Evolutionary conservation across 2,113 vertebrate genomes (phyloP), one percentile per base, ranked within the genome.

Genomic region (Seriola dumerili): DNA sequence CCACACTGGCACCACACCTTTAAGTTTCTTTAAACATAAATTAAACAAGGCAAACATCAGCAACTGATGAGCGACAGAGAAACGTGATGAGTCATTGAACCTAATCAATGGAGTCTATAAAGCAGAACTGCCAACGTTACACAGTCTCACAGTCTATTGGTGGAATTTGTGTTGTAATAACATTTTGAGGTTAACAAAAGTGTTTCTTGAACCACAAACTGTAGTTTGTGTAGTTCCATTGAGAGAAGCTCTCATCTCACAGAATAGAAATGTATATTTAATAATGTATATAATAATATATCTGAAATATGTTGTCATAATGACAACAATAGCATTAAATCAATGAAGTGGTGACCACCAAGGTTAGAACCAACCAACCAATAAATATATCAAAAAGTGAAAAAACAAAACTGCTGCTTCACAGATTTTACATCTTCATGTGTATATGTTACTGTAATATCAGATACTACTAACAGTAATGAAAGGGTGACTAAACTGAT

Each of bases 401-500:
- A 68, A 29, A 29, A 36, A 14, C 1, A 70, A 3, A 50, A 1
- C 9, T 13, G 5, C 14, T 57, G 8, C 4, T 13, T 7, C 12
- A 66, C 4, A 21, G 57, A 74, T 10, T 57, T 3, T 52, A 25
- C 11, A 13, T 48, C n/a, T 19, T 34, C 2, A 13, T 34, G 7
- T 61, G 8, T 46, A 23, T 17, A 9, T 19, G 36, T 71, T 23
- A 13, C 5, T 38, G 12, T 59, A 59, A 66, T 42, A 77, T 66
- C 42, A 78, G 78, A 75, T 66, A 0, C 54, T 52, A 58, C 11
- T 14, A 64, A 54, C 61, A 66, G 36, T 29, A 57, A 71, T 46
- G 32, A 50, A 67, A 82, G 32, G 21, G 40, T 12, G 44, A 55
- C 32, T 68, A 66, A 69, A 36, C 58, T 76, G 74, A 77, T 80